phyloP scores from a whole-genome alignment of 2,797 vertebrate species.

The Propithecus perrieri region DNA sequence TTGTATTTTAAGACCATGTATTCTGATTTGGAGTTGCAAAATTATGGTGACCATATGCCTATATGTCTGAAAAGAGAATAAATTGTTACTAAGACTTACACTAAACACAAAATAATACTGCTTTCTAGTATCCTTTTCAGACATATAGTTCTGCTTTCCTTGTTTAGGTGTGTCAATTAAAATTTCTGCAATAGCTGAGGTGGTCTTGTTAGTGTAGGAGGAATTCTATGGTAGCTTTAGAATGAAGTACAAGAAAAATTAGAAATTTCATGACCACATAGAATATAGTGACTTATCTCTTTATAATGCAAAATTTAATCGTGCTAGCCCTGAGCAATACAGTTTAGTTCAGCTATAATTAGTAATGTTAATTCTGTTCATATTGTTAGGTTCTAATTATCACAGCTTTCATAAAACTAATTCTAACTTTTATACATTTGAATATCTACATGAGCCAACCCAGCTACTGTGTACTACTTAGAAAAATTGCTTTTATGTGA shows the following conservation, averaged over 20 bases:
- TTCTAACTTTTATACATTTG: neutral
- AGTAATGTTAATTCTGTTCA: slow-evolving; percentile 3
- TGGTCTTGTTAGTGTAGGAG: neutral
- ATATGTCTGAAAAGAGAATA: neutral
- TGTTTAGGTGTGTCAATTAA: neutral
- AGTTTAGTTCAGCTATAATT: neutral
- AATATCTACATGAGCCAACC: neutral
- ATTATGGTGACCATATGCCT: neutral
- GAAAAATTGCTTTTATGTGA: neutral
- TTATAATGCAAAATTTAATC: neutral
- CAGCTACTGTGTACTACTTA: neutral
- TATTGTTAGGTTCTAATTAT: neutral
- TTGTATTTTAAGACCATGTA: neutral
- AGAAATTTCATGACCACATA: neutral
- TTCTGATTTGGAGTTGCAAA: neutral
- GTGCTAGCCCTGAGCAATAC: neutral
- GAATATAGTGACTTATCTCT: neutral
- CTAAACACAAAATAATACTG: neutral
- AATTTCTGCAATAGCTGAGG: neutral
- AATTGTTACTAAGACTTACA: neutral
- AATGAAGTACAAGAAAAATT: neutral
- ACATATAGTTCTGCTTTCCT: neutral
- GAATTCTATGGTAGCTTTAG: neutral
- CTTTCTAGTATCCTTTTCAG: neutral
- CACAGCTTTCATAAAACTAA: neutral